Evolutionary conservation across 2,113 vertebrate genomes (phyloP).

Genomic region (Cyprinus carpio): DNA sequence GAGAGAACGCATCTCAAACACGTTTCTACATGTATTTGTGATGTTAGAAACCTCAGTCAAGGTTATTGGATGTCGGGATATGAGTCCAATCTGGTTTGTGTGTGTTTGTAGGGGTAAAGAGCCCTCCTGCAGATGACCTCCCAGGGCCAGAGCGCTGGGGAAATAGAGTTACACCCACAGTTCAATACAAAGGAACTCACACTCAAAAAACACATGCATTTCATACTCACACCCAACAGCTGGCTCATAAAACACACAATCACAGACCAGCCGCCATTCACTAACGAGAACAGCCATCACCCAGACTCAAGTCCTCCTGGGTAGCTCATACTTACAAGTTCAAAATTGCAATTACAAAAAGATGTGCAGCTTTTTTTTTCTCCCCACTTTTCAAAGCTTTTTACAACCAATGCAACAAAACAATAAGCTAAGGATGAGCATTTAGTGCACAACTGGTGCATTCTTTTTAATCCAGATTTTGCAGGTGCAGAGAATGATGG

Average conservation of each 20-base stretch:
- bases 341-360: not conserved
- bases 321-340: not conserved
- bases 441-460: not conserved
- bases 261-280: not conserved
- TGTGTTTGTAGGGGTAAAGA: conserved; percentile 52
- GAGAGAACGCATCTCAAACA: not conserved
- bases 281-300: not conserved
- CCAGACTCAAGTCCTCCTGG: not conserved
- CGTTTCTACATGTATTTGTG: conserved; percentile 31
- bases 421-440: not conserved
- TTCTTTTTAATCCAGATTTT: not conserved
- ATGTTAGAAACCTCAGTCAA: conserved; percentile 24
- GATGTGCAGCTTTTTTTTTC: no score
- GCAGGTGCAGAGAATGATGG: not conserved
- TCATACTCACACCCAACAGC: conserved; percentile 19
- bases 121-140: conserved; percentile 71
- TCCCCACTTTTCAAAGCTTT: no score
- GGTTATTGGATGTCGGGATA: not conserved
- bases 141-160: conserved; percentile 70
- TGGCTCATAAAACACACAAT: conserved; percentile 35
- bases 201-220: conserved; percentile 23
- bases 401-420: no score
- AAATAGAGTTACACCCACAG: conserved; percentile 70
- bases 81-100: conserved; percentile 32
- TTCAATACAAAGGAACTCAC: conserved; percentile 53